Conservation (phyloP, 2,888 invertebrate genomes). For the Mesorhabditis sp. region DNA sequence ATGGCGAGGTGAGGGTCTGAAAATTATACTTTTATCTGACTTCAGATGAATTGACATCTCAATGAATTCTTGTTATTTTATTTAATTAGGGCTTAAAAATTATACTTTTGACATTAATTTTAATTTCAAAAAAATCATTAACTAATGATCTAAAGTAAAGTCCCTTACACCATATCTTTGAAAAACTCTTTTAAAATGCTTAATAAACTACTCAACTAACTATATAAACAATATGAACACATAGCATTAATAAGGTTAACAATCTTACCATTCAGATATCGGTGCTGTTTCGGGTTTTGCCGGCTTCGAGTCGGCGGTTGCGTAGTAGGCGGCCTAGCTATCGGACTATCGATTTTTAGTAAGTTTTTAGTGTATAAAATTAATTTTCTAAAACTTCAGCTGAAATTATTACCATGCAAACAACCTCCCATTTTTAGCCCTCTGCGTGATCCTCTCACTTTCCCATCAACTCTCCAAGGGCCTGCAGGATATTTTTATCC, state of each 20-base stretch:
- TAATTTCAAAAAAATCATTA: too few relatives aligned
- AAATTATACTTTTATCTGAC: neutral
- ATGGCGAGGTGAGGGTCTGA: slow-evolving; percentile 2
- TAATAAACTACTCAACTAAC: too few relatives aligned
- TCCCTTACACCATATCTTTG: too few relatives aligned
- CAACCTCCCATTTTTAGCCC: slow-evolving; percentile 12
- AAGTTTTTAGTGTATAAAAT: slow-evolving; percentile 2
- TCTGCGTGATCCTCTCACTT: slow-evolving; percentile 25
- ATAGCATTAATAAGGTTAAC: neutral
- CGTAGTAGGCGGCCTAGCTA: slow-evolving; percentile 31
- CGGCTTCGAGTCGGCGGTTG: slow-evolving; percentile 40
- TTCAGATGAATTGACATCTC: neutral
- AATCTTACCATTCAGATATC: slow-evolving; percentile 24
- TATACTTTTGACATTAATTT: too few relatives aligned
- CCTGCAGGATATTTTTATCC: neutral
- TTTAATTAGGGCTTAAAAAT: too few relatives aligned
- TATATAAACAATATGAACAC: too few relatives aligned
- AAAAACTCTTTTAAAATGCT: too few relatives aligned
- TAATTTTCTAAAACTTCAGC: neutral
- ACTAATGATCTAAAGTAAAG: too few relatives aligned
- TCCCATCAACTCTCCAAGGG: slow-evolving; percentile 21
- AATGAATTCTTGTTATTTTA: too few relatives aligned
- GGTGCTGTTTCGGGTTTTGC: slow-evolving; percentile 46
- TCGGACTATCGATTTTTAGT: slow-evolving; percentile 31
- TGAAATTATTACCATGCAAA: neutral